Base-by-base conservation (phyloP, 2,113 vertebrate genomes). In the Chaenogobius annularis region DNA sequence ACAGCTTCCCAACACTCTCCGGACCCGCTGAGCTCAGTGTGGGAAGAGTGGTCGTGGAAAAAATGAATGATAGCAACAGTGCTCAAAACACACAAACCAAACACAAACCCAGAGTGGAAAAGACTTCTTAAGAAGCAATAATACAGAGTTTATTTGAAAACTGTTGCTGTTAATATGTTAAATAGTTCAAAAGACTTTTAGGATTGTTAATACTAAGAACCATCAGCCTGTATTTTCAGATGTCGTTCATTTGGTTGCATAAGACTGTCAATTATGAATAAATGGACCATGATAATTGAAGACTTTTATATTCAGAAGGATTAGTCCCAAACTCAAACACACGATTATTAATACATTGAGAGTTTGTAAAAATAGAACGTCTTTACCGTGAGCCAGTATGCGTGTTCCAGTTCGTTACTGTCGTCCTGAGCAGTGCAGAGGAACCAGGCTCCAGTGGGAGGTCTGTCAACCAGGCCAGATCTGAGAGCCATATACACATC, bases 331-430 rank as follows among this genome's bases (percentile, higher is more conserved):
- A 31, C 12, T 59, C 20, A 7, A 59, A 26, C 56, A 31, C 56
- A 31, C n/a, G 23, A 59, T 59, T 59, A 59, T 23, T 14, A 59
- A 59, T 59, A 59, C 22, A 26, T 7, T 31, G 5, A 26, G 31
- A 31, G 13, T 14, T 59, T 7, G 23, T 31, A 15, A 23, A 26
- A 59, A 59, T 26, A 31, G 56, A 26, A 55, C 22, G 35, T 11
- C 10, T 9, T 22, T 90, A 96, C 97, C 94, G 96, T 95, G 1
- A 98, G 93, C 97, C 96, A 98, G 48, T 84, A 82, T 59, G 85
- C 68, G 71, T 90, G 84, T 66, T 95, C 89, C 55, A 88, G 75
- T 6, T 88, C 73, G 66, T 87, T 92, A 74, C 79, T 76, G 35
- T 90, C 82, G 7, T 85, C 74, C 68, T 65, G 89, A 64, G 90